Base-by-base conservation (phyloP, 2,888 invertebrate genomes). In the Agrenia bidenticulata region DNA sequence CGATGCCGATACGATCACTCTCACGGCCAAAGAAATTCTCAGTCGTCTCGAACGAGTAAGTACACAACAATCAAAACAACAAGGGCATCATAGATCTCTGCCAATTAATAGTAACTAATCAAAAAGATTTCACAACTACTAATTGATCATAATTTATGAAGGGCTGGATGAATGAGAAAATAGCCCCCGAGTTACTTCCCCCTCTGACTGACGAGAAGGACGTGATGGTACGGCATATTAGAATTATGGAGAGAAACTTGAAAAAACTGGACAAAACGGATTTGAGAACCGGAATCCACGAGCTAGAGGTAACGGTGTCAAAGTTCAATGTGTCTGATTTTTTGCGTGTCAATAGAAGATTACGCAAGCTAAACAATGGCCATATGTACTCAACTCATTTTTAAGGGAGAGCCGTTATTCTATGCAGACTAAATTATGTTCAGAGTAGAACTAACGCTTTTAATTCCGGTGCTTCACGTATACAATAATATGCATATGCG, bases 121-220 rank as follows among this genome's bases (percentile, higher is more conserved):
- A n/a, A n/a, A n/a, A n/a, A n/a, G n/a, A n/a, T n/a, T n/a, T n/a
- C n/a, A n/a, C n/a, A n/a, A n/a, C n/a, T n/a, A n/a, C n/a, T n/a
- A n/a, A n/a, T n/a, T n/a, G n/a, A 11, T 39, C 15, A 39, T 39
- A 9, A 39, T 58, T 59, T 13, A 11, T 51, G 17, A n/a, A 66
- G 67, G 62, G 64, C 9, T 68, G 68, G 68, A 68, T 68, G 61
- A 68, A 68, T 45, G 68, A 68, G 41, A 58, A 61, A 42, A 45
- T 68, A n/a, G 57, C 68, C 13, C 68, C 68, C 7, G 68, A 64
- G 15, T 45, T 68, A 11, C 49, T 68, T 23, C 68, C 68, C 21
- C 64, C 68, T 1, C 21, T 62, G 21, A 57, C 53, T 5, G 64
- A 68, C 17, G 68, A 64, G 21, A 54, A 62, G 15, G 64, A 64